These are phyloP conservation scores for Leucozona laternaria DNA, from an alignment of 2,888 invertebrate species.

Conservation along the genomic window DNA sequence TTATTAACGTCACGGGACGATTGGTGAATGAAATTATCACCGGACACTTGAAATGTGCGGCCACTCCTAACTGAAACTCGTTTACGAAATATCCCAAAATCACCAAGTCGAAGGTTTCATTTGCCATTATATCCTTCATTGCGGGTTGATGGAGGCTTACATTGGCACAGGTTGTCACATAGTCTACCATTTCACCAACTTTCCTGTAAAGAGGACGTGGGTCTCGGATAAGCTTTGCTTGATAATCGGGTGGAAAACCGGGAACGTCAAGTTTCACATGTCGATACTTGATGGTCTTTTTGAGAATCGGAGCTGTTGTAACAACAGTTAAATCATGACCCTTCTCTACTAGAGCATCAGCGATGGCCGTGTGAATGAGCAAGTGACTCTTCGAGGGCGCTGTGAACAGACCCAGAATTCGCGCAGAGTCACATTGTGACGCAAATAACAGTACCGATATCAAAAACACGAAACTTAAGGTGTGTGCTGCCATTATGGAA, in stretches of 20 bases:
- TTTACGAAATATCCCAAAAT: conserved; percentile 80
- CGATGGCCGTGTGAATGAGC: conserved; percentile 79
- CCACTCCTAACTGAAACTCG: conserved; percentile 80
- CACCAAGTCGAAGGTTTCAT: conserved; percentile 79
- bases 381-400: conserved; percentile 80
- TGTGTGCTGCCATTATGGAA: conserved; percentile 6
- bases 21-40: conserved; percentile 78
- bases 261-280: conserved; percentile 73
- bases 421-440: conserved; percentile 71
- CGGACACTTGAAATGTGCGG: conserved; percentile 80
- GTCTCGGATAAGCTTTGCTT: conserved; percentile 63
- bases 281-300: conserved; percentile 77
- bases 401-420: conserved; percentile 80
- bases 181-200: conserved; percentile 9
- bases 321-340: conserved; percentile 81
- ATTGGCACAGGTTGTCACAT: conserved; percentile 68
- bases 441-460: background rate
- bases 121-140: conserved; percentile 75
- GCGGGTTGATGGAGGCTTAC: conserved; percentile 70
- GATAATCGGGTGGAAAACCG: conserved; percentile 66
- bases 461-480: background rate
- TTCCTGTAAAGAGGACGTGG: conserved; percentile 50
- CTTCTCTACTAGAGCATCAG: conserved; percentile 78
- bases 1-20: conserved; percentile 76
- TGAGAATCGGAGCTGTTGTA: conserved; percentile 76